Base-by-base conservation (phyloP, 2,797 vertebrate species). In the Rhynchonycteris naso region DNA sequence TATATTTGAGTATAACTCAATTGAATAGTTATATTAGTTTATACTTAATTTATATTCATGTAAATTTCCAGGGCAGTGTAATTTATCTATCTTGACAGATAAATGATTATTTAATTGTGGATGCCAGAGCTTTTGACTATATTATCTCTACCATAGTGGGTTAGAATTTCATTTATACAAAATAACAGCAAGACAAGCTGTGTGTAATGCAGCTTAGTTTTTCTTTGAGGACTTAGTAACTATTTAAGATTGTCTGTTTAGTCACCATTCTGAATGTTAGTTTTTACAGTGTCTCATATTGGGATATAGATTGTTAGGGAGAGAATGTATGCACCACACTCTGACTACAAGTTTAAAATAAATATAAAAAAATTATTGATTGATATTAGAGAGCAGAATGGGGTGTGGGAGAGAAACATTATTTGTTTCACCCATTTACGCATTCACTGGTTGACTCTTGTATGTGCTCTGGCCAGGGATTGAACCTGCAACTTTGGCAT, bases 1-100 rank as follows among this genome's bases (percentile, higher is more conserved):
- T 91, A 2, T 90, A 88, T 91, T 59, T 95, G 8, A 52, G 2
- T 76, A 30, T 89, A 94, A 66, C 76, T 74, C 75, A 86, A 65
- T 43, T 66, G 69, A 65, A n/a, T 88, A 22, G 79, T 68, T 68
- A 52, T 93, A 35, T 91, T 68, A 66, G 63, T 19, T 7, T 66
- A 33, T 66, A 28, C 16, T 43, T 43, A 66, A 18, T 68, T 35
- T 33, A 68, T 66, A 33, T 52, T 75, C 52, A 33, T 80, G 91
- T 68, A 50, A 43, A 81, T 92, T 54, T 88, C 47, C 59, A 88
- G 1, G 33, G 9, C 59, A 75, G 0, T 89, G n/a, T 21, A 54
- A 90, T 83, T 50, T 78, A 30, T 83, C 18, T 43, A 0, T 84
- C 16, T 90, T 59, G 26, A 58, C 47, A 43, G 58, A 71, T 69